Conservation (phyloP, 2,113 vertebrate genomes). For the Hippotragus niger region DNA sequence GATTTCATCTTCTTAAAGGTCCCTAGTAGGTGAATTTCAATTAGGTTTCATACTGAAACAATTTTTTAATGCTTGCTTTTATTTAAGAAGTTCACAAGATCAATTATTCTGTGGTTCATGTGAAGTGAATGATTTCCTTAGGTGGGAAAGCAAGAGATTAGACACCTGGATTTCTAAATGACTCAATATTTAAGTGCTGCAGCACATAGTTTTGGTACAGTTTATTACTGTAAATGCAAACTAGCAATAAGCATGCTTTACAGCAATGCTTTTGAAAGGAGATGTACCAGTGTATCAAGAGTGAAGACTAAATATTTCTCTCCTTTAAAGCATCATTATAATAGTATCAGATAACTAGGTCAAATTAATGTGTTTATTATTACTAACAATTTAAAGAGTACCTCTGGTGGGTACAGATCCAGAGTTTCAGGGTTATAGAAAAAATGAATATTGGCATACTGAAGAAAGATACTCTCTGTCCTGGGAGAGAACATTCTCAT, state of each 20-base stretch:
- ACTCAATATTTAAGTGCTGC: not conserved
- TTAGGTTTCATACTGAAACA: not conserved
- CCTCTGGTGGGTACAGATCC: not conserved
- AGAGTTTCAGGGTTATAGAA: not conserved
- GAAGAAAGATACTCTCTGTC: not conserved
- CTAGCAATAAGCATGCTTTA: not conserved
- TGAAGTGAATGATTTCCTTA: not conserved
- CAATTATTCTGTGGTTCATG: not conserved
- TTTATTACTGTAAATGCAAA: not conserved
- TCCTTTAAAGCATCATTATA: not conserved
- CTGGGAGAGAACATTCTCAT: not conserved
- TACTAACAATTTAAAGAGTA: slow-evolving; percentile 7
- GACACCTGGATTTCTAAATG: not conserved
- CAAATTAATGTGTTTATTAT: slow-evolving; percentile 11
- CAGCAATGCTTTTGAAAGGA: not conserved
- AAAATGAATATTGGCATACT: not conserved
- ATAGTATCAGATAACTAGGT: not conserved
- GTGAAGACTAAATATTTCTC: not conserved
- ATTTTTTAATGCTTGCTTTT: not conserved
- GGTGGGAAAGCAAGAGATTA: not conserved
- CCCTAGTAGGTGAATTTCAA: not conserved
- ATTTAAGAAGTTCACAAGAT: slow-evolving; percentile 2
- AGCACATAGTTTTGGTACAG: not conserved
- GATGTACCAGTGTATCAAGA: not conserved
- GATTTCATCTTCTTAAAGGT: slow-evolving; percentile 13